A percentile compares a stretch with the other conserved stretches of the same genome.
Conservation (phyloP, 2,797 vertebrate genomes). For the Rhinichthys osculus region DNA sequence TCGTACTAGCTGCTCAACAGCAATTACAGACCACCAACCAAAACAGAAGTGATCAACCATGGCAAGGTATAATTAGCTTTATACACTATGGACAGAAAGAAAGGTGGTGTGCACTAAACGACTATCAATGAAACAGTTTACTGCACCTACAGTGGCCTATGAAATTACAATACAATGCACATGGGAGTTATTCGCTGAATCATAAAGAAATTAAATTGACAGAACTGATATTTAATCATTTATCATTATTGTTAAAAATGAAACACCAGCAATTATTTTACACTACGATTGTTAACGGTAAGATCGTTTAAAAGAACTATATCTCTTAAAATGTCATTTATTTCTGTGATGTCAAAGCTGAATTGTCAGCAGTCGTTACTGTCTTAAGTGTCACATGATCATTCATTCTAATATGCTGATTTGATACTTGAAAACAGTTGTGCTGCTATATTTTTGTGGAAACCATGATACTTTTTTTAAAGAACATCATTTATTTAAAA, state of each 20-base stretch:
- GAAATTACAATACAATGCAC: not conserved
- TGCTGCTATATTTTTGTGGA: no score
- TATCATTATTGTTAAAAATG: not conserved
- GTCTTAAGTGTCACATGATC: no score
- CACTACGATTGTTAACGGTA: no score
- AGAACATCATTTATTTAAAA: no score
- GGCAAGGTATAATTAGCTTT: constrained; percentile 30
- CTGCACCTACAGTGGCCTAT: not conserved
- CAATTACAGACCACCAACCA: constrained; percentile 11
- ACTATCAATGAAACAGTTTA: constrained; percentile 13
- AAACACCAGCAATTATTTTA: not conserved
- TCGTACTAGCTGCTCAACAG: not conserved
- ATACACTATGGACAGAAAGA: not conserved
- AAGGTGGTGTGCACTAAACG: not conserved
- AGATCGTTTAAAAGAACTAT: not conserved
- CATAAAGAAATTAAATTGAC: not conserved
- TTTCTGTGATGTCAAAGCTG: no score
- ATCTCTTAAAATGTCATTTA: no score
- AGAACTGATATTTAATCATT: not conserved
- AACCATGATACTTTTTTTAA: no score
- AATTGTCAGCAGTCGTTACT: no score
- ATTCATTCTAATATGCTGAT: no score
- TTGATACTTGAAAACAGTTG: no score
- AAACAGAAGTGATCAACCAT: constrained; percentile 32
- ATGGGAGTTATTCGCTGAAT: not conserved